Conservation (phyloP, 2,797 vertebrate species). For the Megalops cyprinoides region DNA sequence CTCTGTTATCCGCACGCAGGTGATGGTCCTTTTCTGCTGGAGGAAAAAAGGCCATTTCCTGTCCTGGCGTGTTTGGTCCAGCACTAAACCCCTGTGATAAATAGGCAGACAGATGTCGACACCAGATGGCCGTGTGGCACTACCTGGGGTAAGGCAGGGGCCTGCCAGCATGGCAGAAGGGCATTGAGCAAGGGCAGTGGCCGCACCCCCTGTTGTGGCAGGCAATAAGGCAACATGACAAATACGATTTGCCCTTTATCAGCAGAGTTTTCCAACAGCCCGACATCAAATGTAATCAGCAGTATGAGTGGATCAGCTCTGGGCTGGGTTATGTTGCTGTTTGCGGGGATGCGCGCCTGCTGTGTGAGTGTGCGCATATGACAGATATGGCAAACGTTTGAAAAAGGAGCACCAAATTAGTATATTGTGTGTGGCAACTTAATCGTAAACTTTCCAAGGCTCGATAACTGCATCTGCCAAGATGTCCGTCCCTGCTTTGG, state of each 20-base stretch:
- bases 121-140: conserved; percentile 76
- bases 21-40: conserved; percentile 33
- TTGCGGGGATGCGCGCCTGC: not conserved
- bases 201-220: not conserved
- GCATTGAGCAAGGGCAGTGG: conserved; percentile 31
- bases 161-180: conserved; percentile 38
- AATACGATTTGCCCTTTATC: conserved; percentile 60
- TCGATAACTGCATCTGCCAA: not conserved
- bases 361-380: too few species aligned
- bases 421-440: too few species aligned
- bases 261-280: conserved; percentile 82
- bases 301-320: not conserved
- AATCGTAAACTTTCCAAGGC: not conserved
- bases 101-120: conserved; percentile 88
- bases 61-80: conserved; percentile 64
- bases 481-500: not conserved
- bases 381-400: too few species aligned
- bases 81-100: conserved; percentile 84
- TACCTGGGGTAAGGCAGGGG: conserved; percentile 36
- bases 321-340: not conserved
- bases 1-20: conserved; percentile 15
- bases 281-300: conserved; percentile 66
- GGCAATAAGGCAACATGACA: conserved; percentile 24
- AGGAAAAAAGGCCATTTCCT: not conserved
- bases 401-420: too few species aligned